A percentile compares a stretch with the other conserved stretches of the same genome.
Conservation (phyloP, 2,113 vertebrate genomes). For the Columbina picui region DNA sequence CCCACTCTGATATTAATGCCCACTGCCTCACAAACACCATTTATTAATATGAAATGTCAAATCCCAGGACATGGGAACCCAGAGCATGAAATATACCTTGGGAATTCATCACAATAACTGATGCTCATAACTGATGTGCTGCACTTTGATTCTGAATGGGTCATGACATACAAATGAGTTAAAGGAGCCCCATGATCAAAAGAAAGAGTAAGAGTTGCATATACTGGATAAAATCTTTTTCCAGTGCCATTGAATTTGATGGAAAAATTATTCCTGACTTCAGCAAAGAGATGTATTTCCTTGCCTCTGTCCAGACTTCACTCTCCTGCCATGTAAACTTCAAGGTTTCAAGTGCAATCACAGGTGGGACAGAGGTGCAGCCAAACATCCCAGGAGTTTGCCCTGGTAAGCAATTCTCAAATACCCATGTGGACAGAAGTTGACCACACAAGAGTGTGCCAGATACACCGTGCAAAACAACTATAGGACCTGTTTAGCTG, state of each 20-base stretch:
- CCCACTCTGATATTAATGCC: background rate
- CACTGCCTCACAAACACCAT: background rate
- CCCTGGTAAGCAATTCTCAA: background rate
- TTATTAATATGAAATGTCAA: constrained; percentile 34
- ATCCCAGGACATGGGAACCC: background rate
- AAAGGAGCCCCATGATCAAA: background rate
- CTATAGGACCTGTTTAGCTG: background rate
- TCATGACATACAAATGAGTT: background rate
- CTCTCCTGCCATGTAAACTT: background rate
- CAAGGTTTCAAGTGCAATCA: background rate
- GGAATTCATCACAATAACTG: background rate
- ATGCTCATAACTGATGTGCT: background rate
- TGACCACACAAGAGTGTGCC: background rate
- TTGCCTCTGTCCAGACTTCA: background rate
- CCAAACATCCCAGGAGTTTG: background rate
- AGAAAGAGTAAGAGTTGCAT: background rate
- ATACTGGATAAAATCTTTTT: background rate
- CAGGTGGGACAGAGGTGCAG: background rate
- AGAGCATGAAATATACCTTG: background rate
- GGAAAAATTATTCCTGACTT: background rate
- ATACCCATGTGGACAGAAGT: background rate
- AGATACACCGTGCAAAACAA: background rate
- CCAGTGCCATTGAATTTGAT: background rate
- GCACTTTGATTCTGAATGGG: background rate
- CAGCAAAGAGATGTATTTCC: background rate